phyloP scores from a whole-genome alignment of 2,113 vertebrate genomes.

The Thymallus thymallus region DNA sequence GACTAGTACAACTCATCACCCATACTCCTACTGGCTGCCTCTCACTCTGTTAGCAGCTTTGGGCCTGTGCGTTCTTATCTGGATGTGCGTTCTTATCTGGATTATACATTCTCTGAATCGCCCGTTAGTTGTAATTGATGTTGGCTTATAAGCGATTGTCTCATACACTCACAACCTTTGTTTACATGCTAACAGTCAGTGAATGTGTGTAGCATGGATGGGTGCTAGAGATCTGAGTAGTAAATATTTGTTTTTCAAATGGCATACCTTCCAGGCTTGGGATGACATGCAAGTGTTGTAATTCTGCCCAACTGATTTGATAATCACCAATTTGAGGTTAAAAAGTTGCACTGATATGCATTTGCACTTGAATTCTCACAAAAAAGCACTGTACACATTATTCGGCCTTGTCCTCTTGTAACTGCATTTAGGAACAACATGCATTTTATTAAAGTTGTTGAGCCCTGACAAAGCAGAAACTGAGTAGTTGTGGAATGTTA shows the following conservation, averaged over 20 bases:
- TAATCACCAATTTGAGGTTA: not conserved
- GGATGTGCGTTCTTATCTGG: not conserved
- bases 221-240: not conserved
- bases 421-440: not conserved
- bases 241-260: not conserved
- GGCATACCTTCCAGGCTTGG: not conserved
- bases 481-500: not conserved
- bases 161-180: not conserved
- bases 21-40: too few species aligned
- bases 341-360: not conserved
- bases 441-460: not conserved
- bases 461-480: not conserved
- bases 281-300: not conserved
- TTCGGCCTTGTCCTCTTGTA: not conserved
- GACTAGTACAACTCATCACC: too few species aligned
- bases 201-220: not conserved
- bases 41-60: not conserved
- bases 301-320: not conserved
- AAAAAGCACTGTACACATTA: not conserved
- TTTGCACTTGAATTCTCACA: not conserved
- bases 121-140: not conserved
- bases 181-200: not conserved
- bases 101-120: not conserved
- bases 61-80: not conserved
- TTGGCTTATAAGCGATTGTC: not conserved